Evolutionary conservation across 2,113 vertebrate species (phyloP), one percentile per base, ranked within the genome.

Genomic region (Brienomyrus brachyistius): DNA sequence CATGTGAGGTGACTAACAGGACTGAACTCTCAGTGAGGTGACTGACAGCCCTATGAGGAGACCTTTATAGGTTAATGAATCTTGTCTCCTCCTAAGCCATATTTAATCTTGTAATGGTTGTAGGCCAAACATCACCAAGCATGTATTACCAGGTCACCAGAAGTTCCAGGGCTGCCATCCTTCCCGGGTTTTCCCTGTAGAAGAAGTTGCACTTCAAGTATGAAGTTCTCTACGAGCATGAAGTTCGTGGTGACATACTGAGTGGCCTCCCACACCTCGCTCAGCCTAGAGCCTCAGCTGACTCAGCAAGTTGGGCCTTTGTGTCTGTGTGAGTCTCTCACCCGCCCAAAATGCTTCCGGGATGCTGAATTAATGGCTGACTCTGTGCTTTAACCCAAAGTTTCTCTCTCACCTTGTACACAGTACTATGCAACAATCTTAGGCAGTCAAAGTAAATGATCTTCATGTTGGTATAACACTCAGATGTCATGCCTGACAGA

Each of bases 101-200:
- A 62, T 62, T 62, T 62, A 62, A n/a, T 62, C 56, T n/a, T 62
- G 56, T 62, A n/a, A 47, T 43, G 40, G 43, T 83, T n/a, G 6
- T 83, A 45, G 43, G 19, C 2, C 35, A 47, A 45, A 9, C 45
- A 47, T 43, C 19, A 13, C 19, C 35, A 47, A n/a, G 82, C 50
- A 5, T 85, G 82, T 23, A 27, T 94, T 94, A 98, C 98, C 94
- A 88, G 90, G 59, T 91, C 90, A 93, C 97, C 97, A 90, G 90
- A 82, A 47, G 87, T 93, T 82, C 98, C 98, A 91, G 77, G 91
- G 35, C 35, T 43, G 35, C 97, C 98, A 91, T 97, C 95, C 94
- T 97, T 97, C 23, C 98, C 98, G 47, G 93, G 92, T 91, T 97
- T 97, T 90, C 98, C 98, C 98, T 99, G 92, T 82, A 93, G 89